These are phyloP conservation scores for Ptychobarbus kaznakovi DNA, from an alignment of 2,797 vertebrate species.

Conservation along the genomic window DNA sequence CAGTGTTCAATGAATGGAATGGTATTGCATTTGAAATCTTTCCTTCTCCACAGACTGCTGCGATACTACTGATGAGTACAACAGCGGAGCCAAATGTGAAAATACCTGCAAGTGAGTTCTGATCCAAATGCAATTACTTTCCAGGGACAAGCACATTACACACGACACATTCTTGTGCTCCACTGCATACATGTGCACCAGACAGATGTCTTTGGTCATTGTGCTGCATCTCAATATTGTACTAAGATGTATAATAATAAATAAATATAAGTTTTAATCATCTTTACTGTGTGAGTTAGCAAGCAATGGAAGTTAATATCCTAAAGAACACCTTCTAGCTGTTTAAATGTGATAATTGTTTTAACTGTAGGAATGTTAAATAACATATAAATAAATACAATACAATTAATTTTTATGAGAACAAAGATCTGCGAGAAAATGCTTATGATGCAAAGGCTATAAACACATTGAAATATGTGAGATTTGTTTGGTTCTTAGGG, in stretches of 20 bases:
- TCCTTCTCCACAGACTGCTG: constrained; percentile 85
- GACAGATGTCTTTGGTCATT: neutral
- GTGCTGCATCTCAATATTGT: neutral
- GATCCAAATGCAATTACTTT: neutral
- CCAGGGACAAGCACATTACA: neutral
- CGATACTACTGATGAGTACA: constrained; percentile 92
- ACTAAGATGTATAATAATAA: no score
- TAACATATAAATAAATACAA: neutral
- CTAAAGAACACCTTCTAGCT: no score
- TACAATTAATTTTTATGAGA: neutral
- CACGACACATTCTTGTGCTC: neutral
- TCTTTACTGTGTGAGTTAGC: neutral
- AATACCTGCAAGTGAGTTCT: constrained; percentile 87
- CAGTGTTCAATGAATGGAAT: neutral
- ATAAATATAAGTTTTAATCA: neutral
- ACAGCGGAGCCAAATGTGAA: constrained; percentile 87
- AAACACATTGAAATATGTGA: neutral
- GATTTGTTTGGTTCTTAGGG: constrained; percentile 73
- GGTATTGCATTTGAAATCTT: constrained; percentile 2
- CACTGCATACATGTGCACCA: neutral
- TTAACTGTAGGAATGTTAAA: neutral
- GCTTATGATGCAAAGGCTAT: neutral
- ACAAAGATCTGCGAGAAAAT: neutral
- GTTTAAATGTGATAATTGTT: neutral
- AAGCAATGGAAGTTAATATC: neutral